Percentiles rank a stretch among this genome's conserved stretches.
Evolutionary conservation across 2,113 vertebrate species (phyloP).

Genomic region (Thunnus thynnus): DNA sequence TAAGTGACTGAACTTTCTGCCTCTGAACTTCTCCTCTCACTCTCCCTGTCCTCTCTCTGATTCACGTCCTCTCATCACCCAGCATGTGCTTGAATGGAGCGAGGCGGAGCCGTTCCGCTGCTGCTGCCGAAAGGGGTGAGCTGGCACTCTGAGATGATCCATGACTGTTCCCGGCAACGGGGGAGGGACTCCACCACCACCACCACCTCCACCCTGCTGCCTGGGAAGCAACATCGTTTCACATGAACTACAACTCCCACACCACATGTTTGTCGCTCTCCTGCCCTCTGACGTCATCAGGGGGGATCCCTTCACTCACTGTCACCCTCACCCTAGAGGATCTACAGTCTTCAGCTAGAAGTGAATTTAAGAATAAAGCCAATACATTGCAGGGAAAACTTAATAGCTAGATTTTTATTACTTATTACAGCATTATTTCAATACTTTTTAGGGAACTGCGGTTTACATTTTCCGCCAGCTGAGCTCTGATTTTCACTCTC

Average conservation of each 20-base stretch:
- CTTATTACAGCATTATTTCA: background rate
- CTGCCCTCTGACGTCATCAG: conserved; percentile 58
- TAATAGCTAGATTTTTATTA: background rate
- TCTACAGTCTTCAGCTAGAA: background rate
- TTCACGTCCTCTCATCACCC: conserved; percentile 63
- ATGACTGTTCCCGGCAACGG: conserved; percentile 57
- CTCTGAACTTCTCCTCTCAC: conserved; percentile 25
- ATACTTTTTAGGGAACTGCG: background rate
- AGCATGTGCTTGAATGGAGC: conserved; percentile 56
- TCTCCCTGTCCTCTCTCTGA: conserved; percentile 42
- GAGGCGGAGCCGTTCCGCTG: conserved; percentile 61
- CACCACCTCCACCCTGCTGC: conserved; percentile 32
- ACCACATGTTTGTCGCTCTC: conserved; percentile 24
- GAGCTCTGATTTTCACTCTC: background rate
- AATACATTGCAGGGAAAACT: background rate
- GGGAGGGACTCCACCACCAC: conserved; percentile 44
- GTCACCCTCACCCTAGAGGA: background rate
- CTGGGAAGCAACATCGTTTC: conserved; percentile 16
- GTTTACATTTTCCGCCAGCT: conserved; percentile 8
- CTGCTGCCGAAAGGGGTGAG: conserved; percentile 63
- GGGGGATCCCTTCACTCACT: conserved; percentile 53
- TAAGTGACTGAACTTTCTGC: conserved; percentile 15
- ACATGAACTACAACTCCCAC: conserved; percentile 61
- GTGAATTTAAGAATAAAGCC: too few relatives aligned
- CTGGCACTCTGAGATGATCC: conserved; percentile 58